Conservation (phyloP, 1,140 invertebrate genomes). For the Aphelenchoides avenae region DNA sequence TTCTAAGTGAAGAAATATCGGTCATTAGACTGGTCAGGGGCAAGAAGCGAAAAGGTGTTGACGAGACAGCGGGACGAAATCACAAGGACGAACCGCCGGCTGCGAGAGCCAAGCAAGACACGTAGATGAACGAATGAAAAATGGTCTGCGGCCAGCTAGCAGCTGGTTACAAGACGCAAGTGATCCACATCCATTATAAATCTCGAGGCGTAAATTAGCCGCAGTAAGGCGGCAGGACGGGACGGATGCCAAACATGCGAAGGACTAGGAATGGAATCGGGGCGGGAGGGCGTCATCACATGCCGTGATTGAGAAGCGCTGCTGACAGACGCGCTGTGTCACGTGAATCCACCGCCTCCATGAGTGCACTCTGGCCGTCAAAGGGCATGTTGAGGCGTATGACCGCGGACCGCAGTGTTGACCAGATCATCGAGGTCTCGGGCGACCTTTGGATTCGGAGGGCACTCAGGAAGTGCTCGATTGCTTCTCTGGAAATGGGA, state of each 20-base stretch:
- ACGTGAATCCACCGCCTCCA: constrained; percentile 76
- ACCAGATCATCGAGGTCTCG: constrained; percentile 73
- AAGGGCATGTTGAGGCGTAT: too few relatives aligned
- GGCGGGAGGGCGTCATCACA: constrained; percentile 5
- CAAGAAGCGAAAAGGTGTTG: too few relatives aligned
- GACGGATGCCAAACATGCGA: not conserved
- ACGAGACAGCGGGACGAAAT: too few relatives aligned
- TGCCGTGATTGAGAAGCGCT: constrained; percentile 28
- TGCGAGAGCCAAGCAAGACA: too few relatives aligned
- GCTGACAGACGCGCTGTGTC: constrained; percentile 15
- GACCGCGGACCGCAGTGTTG: constrained; percentile 81
- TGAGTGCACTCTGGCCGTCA: too few relatives aligned
- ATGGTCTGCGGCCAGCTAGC: too few relatives aligned
- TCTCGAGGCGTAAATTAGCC: too few relatives aligned
- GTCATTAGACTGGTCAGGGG: not conserved
- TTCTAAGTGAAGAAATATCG: not conserved
- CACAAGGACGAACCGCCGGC: too few relatives aligned
- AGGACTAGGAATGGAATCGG: not conserved
- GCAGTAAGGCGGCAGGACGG: not conserved
- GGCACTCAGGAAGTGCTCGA: constrained; percentile 86
- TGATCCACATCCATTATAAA: too few relatives aligned
- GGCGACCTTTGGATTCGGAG: constrained; percentile 80
- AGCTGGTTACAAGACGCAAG: too few relatives aligned
- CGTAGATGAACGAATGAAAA: too few relatives aligned
- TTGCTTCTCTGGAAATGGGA: constrained; percentile 73